Base-by-base conservation (phyloP, 2,797 vertebrate genomes). In the Pempheris klunzingeri region DNA sequence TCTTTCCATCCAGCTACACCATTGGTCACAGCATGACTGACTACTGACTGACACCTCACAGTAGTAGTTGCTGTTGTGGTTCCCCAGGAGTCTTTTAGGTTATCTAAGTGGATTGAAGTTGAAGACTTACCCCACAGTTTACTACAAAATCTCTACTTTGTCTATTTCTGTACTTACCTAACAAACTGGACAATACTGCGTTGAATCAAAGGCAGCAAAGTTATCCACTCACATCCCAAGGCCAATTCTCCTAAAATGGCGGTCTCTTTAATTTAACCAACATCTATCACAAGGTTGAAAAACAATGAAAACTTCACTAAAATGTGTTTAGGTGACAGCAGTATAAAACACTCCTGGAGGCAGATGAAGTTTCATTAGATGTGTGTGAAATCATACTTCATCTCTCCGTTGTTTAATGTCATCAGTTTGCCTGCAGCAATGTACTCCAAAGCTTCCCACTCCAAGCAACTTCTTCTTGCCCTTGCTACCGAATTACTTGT, bases 361-460 rank as follows among this genome's bases (percentile, higher is more conserved):
- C 34, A 3, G 68, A 85, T 78, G 34, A 81, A 71, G 60, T 77
- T 78, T 36, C 60, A 84, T 83, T 71, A 69, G 80, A 71, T 30
- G 54, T 65, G 44, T 67, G 39, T 43, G 66, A 81, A 77, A 62
- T 78, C 60, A 50, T 67, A 64, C 53, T 85, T 83, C 34, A 84
- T 81, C 73, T 82, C 65, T 32, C 67, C 3, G 8, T 39, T 55
- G 49, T 80, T 86, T 77, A 59, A 85, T 79, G 78, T 73, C 58
- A 63, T 82, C 54, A 13, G 47, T 85, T 86, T 75, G 68, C 80
- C 85, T 26, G 7, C 47, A 67, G 87, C 65, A 1, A 49, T 75
- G 68, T 26, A 47, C 61, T 50, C n/a, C 5, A 78, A 85, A 87
- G 71, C 74, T 78, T 72, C 28, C 55, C 80, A 70, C 71, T 86